phyloP scores from a whole-genome alignment of 2,888 invertebrate species.

The Leptogaster cylindrica region DNA sequence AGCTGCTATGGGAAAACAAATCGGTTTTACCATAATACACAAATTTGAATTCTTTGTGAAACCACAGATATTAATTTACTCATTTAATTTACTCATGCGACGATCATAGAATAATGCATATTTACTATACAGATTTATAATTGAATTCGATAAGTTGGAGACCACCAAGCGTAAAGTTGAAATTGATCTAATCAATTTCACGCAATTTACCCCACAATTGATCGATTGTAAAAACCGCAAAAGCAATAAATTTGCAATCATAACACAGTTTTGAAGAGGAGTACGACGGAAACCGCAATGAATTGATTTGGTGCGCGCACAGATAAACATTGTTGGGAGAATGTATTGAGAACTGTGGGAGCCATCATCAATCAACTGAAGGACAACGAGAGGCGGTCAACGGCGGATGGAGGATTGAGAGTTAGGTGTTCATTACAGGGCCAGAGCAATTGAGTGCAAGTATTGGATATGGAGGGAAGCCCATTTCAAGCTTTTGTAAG shows the following conservation, averaged over 20 bases:
- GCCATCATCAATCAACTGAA: too few species aligned
- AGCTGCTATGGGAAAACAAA: too few species aligned
- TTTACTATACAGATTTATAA: constrained; percentile 3
- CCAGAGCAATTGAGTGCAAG: too few species aligned
- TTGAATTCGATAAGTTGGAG: constrained; percentile 23
- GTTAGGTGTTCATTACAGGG: too few species aligned
- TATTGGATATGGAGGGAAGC: too few species aligned
- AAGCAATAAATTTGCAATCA: constrained; percentile 32
- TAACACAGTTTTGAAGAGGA: constrained; percentile 19
- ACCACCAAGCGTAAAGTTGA: constrained; percentile 7
- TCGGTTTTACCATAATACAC: too few species aligned
- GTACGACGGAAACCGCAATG: constrained; percentile 20
- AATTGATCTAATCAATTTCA: constrained; percentile 40
- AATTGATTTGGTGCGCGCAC: constrained; percentile 3
- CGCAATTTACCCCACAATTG: constrained; percentile 38
- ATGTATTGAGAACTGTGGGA: too few species aligned
- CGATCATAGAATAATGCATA: not conserved
- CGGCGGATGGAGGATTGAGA: too few species aligned
- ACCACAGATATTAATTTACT: not conserved
- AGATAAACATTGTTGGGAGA: too few species aligned
- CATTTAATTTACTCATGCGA: not conserved
- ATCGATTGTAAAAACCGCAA: constrained; percentile 38
- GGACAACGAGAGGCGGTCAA: too few species aligned
- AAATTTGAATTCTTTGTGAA: not conserved
- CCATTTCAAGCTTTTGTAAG: too few species aligned